A percentile compares a stretch with the other conserved stretches of the same genome.
These are phyloP conservation scores for Agrypnia vestita DNA, from an alignment of 1,140 invertebrate genomes.

Conservation along the genomic window DNA sequence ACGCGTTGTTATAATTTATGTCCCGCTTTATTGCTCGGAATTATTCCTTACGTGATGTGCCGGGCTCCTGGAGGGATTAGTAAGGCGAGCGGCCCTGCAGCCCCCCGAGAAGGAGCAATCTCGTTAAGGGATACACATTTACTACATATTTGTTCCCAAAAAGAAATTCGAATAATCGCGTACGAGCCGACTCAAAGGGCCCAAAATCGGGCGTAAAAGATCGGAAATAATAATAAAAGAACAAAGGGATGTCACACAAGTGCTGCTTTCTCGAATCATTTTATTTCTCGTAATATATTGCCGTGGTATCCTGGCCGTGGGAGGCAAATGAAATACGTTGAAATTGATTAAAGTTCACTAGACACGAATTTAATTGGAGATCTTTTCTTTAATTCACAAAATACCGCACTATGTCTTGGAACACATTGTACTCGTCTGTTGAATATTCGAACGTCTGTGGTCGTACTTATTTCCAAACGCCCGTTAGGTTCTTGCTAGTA, in stretches of 20 bases:
- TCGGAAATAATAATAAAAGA: not conserved
- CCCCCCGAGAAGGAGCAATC: conserved; percentile 20
- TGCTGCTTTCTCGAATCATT: not conserved
- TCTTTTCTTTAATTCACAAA: too few species aligned
- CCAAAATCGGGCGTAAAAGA: not conserved
- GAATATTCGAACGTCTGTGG: too few species aligned
- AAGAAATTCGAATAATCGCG: conserved; percentile 17
- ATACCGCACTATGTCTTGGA: too few species aligned
- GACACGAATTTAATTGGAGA: too few species aligned
- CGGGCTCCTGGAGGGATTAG: conserved; percentile 51
- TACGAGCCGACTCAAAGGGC: not conserved
- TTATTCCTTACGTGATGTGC: conserved; percentile 60
- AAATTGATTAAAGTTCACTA: too few species aligned
- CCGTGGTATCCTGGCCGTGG: too few species aligned
- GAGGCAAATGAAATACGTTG: too few species aligned
- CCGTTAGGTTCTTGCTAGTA: too few species aligned
- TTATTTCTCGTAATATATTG: not conserved
- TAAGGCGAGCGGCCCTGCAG: conserved; percentile 17
- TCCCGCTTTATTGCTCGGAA: conserved; percentile 52
- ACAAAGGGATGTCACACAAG: not conserved
- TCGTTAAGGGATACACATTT: conserved; percentile 6
- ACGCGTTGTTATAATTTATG: conserved; percentile 57
- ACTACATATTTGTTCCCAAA: conserved; percentile 2
- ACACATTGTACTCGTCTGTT: too few species aligned
- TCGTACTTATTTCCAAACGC: too few species aligned